Conservation (phyloP, 2,113 vertebrate genomes). For the Microcebus ravelobensis region DNA sequence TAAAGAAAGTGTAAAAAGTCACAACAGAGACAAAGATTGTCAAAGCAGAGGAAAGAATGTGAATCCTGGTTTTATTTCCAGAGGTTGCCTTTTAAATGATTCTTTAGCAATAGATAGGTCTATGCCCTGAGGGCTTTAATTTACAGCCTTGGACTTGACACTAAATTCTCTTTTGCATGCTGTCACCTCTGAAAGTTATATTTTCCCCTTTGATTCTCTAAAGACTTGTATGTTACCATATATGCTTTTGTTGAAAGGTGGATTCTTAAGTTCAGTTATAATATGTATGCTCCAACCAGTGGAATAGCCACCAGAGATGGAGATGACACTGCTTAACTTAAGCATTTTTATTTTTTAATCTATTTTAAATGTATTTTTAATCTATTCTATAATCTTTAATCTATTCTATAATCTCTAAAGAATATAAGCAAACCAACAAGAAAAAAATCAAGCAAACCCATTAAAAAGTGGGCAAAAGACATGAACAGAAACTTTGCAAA, state of each 20-base stretch:
- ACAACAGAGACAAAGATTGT: background rate
- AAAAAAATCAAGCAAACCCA: no score
- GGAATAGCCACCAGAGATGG: background rate
- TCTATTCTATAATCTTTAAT: no score
- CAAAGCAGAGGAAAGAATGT: background rate
- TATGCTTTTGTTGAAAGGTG: background rate
- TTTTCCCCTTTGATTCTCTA: background rate
- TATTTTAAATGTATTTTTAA: no score
- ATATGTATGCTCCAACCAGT: background rate
- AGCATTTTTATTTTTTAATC: background rate
- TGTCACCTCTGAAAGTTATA: background rate
- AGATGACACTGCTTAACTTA: background rate
- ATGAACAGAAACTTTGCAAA: no score
- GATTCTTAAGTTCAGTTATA: background rate
- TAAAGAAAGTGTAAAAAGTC: background rate
- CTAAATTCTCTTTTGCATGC: background rate
- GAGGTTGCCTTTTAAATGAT: background rate
- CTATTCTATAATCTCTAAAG: no score
- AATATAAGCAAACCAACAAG: no score
- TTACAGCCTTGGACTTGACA: background rate
- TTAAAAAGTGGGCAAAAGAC: no score
- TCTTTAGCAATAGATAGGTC: background rate
- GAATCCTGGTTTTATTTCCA: background rate
- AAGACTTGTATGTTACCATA: background rate
- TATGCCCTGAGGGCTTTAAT: background rate